Evolutionary conservation across 1,140 invertebrate species (phyloP).

Genomic region (Amphibalanus amphitrite): DNA sequence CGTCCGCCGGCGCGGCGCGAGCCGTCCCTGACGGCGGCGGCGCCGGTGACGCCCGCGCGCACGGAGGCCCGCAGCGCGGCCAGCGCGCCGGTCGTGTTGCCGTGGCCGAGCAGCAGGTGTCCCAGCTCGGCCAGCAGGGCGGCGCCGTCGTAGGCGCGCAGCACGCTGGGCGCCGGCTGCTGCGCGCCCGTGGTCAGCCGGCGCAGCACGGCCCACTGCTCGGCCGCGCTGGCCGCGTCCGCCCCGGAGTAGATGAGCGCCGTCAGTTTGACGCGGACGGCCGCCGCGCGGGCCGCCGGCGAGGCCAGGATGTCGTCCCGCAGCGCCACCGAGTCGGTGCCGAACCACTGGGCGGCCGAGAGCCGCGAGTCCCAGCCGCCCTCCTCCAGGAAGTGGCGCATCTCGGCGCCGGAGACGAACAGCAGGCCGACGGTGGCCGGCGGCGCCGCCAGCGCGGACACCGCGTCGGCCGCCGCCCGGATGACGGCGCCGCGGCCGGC

Average conservation of each 20-base stretch:
- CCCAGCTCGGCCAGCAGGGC: neutral
- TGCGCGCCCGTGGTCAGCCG: neutral
- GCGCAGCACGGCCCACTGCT: neutral
- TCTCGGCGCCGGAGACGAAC: neutral
- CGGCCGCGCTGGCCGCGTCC: neutral
- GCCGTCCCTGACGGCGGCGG: neutral
- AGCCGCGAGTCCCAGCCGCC: neutral
- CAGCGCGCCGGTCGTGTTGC: neutral
- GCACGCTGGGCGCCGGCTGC: neutral
- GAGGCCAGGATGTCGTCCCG: neutral
- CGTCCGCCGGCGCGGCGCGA: neutral
- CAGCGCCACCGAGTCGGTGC: neutral
- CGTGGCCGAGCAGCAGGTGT: neutral
- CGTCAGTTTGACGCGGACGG: neutral
- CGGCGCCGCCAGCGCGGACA: neutral
- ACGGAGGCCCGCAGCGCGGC: neutral
- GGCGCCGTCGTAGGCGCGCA: neutral
- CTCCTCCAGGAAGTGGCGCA: neutral
- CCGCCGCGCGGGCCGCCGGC: no score
- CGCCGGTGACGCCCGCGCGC: neutral
- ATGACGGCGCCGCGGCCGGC: neutral
- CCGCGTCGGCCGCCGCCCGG: neutral
- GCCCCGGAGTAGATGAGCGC: neutral
- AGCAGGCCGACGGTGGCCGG: neutral
- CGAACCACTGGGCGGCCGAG: neutral